Evolutionary conservation across 2,888 invertebrate genomes (phyloP), one percentile per base, ranked within the genome.

Genomic region (Atethmia centrago): DNA sequence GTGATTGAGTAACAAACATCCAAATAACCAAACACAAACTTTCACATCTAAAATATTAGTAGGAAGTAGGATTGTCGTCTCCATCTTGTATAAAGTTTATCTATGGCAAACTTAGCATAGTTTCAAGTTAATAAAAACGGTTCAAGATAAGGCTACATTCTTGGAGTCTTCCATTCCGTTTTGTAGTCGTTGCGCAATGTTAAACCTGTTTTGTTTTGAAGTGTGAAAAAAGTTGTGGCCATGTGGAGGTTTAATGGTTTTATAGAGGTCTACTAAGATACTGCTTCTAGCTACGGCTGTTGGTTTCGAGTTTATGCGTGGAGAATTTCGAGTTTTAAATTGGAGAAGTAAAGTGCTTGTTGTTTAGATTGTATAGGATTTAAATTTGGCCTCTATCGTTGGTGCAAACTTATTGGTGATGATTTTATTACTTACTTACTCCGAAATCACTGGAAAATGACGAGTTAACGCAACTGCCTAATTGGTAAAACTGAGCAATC

Each of bases 81-180:
- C 25, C 7, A 28, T 1, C 3, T 12, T 25, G 12, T 42, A 12
- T 45, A 45, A 25, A 21, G n/a, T 49, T 49, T 47, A 56, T 62
- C 42, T 45, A 28, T 47, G 47, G 4, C 21, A 49, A 28, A 51
- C n/a, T 64, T 55, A 16, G n/a, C n/a, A 31, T 19, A 64, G 16
- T 10, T n/a, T n/a, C 10, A 64, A 31, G 16, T 31, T n/a, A 56
- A 64, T 31, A n/a, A 64, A 58, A n/a, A n/a, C 4, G 49, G 21
- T 64, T 25, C 12, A 71, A 70, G 73, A 83, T 79, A 71, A 53
- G 36, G 40, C 66, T 42, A 53, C 80, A 80, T 80, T 84, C 84
- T 64, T 68, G 55, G 51, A 47, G 31, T 28, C 67, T 79, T 71
- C 80, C 66, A 61, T 42, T 59, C 45, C 21, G 45, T 64, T 74